Conservation (phyloP, 2,113 vertebrate species). For the Picathartes gymnocephalus region DNA sequence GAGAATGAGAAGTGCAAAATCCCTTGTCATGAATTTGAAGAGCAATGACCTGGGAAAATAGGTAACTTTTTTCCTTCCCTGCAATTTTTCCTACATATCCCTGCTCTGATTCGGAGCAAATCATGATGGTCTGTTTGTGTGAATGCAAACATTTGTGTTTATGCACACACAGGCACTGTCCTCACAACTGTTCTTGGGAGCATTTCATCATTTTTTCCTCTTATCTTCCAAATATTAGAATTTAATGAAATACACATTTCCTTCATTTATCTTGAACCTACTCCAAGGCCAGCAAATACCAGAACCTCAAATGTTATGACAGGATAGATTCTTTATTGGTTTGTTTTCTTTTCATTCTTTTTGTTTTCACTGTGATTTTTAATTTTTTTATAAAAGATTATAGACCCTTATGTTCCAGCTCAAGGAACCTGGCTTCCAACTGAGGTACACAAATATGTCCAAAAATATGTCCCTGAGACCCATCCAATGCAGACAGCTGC, state of each 20-base stretch:
- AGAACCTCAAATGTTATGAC: conserved; percentile 83
- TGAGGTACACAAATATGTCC: conserved; percentile 71
- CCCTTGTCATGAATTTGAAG: not conserved
- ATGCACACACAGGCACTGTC: not conserved
- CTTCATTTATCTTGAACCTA: conserved; percentile 82
- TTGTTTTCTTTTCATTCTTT: conserved; percentile 93
- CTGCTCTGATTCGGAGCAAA: not conserved
- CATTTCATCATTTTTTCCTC: conserved; percentile 63
- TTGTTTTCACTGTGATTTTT: conserved; percentile 76
- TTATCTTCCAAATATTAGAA: conserved; percentile 86
- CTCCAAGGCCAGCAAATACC: conserved; percentile 85
- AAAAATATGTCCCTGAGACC: conserved; percentile 58
- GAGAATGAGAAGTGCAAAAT: not conserved
- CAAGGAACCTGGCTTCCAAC: conserved; percentile 76
- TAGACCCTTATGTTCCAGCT: conserved; percentile 75
- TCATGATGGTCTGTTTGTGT: not conserved
- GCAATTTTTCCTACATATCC: not conserved
- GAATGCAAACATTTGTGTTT: not conserved
- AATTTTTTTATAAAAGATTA: conserved; percentile 24
- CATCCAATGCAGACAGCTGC: conserved; percentile 70
- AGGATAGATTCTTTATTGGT: conserved; percentile 85
- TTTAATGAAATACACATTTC: conserved; percentile 97
- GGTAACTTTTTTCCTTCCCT: not conserved
- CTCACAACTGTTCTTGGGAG: conserved; percentile 62
- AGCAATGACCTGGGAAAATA: not conserved